phyloP scores from a whole-genome alignment of 2,797 vertebrate species.

The Odontamblyopus rebecca region DNA sequence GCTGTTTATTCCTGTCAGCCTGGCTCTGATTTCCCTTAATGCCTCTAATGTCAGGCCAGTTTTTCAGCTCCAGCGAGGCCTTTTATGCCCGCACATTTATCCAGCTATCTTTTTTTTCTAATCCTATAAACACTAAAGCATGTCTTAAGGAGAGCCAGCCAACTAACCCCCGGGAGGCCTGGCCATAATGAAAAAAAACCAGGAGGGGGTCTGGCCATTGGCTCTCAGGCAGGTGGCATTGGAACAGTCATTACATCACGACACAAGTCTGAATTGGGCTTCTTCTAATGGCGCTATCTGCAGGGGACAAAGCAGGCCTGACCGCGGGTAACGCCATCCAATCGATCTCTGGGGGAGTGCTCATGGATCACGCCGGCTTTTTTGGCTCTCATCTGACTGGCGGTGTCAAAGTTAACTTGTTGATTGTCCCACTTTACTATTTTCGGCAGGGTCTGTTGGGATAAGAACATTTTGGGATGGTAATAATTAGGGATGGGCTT shows the following conservation, averaged over 20 bases:
- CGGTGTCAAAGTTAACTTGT: conserved; percentile 58
- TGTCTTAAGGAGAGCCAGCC: conserved; percentile 59
- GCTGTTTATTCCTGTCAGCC: conserved; percentile 41
- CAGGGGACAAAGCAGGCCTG: conserved; percentile 55
- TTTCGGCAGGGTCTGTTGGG: conserved; percentile 36
- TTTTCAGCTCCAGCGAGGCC: conserved; percentile 52
- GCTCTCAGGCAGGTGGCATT: conserved; percentile 70
- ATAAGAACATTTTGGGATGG: background rate
- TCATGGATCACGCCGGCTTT: conserved; percentile 55
- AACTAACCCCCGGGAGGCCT: conserved; percentile 67
- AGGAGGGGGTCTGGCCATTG: conserved; percentile 64
- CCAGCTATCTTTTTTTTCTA: conserved; percentile 68
- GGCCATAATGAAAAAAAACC: conserved; percentile 73
- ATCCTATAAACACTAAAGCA: conserved; percentile 74
- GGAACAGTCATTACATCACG: conserved; percentile 75
- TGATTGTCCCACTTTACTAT: conserved; percentile 53
- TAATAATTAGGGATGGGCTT: too few relatives aligned
- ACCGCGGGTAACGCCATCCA: conserved; percentile 61
- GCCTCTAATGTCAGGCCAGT: conserved; percentile 56
- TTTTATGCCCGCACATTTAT: conserved; percentile 67
- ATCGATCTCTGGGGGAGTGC: conserved; percentile 65
- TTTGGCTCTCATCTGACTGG: conserved; percentile 59
- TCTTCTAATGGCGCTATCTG: conserved; percentile 66
- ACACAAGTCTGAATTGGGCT: conserved; percentile 68
- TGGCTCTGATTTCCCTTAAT: conserved; percentile 55